Percentiles rank a stretch among this genome's conserved stretches.
phyloP scores from a whole-genome alignment of 2,888 invertebrate species.

The Tenthredo livida region DNA sequence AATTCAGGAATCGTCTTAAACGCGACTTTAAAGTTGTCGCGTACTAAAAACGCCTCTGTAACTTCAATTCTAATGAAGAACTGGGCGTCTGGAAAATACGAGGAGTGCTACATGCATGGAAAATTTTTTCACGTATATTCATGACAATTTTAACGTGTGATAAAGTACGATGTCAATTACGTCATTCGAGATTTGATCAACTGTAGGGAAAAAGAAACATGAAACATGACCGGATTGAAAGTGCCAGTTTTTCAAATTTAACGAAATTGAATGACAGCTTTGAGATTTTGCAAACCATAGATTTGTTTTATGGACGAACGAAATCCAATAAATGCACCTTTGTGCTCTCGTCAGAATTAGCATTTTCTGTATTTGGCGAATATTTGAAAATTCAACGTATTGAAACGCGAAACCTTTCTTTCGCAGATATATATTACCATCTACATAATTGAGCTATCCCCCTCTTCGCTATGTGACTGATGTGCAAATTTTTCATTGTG shows the following conservation, averaged over 20 bases:
- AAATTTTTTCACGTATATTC: too few species aligned
- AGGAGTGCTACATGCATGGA: neutral
- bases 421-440: neutral
- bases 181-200: neutral
- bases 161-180: neutral
- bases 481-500: neutral
- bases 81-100: neutral
- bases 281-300: neutral
- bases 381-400: neutral
- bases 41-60: neutral
- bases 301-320: too few species aligned
- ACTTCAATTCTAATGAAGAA: neutral
- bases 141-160: neutral
- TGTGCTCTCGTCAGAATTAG: neutral
- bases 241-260: neutral
- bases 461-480: neutral
- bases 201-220: neutral
- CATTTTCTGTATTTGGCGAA: neutral
- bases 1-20: slow-evolving; percentile 1
- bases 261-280: neutral
- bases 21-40: neutral
- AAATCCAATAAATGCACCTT: neutral
- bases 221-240: neutral
- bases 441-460: neutral
- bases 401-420: neutral